Conservation (phyloP, 2,113 vertebrate genomes). For the Salvelinus namaycush region DNA sequence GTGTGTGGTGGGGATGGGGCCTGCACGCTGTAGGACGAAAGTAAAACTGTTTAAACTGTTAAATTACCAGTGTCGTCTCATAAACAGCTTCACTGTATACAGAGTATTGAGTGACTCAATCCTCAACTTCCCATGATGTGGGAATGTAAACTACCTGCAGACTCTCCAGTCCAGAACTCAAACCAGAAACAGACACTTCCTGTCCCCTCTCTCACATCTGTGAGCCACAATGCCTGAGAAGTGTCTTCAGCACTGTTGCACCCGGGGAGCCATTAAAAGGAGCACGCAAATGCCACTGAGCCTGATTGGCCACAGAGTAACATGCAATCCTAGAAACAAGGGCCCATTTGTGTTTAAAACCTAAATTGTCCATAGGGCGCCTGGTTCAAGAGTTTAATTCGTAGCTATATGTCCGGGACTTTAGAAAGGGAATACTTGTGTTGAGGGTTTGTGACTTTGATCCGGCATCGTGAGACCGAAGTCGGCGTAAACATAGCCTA, state of each 20-base stretch:
- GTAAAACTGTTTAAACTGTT: not conserved
- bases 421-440: not conserved
- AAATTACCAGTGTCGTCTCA: not conserved
- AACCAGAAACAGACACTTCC: constrained; percentile 15
- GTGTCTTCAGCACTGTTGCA: constrained; percentile 43
- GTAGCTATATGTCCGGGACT: not conserved
- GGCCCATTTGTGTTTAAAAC: constrained; percentile 24
- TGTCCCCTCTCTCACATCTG: constrained; percentile 25
- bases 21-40: not conserved
- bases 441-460: not conserved
- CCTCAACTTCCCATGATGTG: constrained; percentile 15
- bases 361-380: constrained; percentile 25
- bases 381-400: constrained; percentile 24
- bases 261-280: constrained; percentile 47
- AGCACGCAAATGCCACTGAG: constrained; percentile 26
- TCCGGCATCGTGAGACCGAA: constrained; percentile 9
- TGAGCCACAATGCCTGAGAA: constrained; percentile 41
- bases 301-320: constrained; percentile 30
- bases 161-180: not conserved
- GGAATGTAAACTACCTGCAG: constrained; percentile 22
- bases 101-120: not conserved
- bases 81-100: not conserved
- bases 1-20: too few relatives aligned
- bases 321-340: constrained; percentile 11
- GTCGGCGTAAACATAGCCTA: constrained; percentile 8